These are phyloP conservation scores for Malurus alboscapulatus DNA, from an alignment of 2,113 vertebrate species.

Conservation along the genomic window DNA sequence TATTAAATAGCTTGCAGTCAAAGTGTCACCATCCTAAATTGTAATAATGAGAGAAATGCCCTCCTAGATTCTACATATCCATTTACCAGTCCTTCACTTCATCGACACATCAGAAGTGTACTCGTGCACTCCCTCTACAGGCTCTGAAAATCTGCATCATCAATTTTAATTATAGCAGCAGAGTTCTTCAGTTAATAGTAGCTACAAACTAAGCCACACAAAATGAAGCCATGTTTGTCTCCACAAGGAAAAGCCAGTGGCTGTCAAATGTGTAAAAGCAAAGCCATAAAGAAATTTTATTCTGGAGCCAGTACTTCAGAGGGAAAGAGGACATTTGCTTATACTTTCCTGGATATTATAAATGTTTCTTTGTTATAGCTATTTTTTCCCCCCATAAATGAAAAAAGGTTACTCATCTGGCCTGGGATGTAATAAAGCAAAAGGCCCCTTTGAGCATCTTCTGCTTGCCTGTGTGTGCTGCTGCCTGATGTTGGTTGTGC, in stretches of 20 bases:
- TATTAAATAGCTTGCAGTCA: conserved; percentile 63
- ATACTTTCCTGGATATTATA: neutral
- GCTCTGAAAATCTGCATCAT: conserved; percentile 50
- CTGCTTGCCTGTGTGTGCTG: conserved; percentile 1
- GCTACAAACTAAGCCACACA: neutral
- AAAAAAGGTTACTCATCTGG: neutral
- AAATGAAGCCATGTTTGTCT: conserved; percentile 4
- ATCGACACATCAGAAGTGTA: conserved; percentile 48
- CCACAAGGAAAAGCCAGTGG: neutral
- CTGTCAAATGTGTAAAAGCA: neutral
- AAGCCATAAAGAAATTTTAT: conserved; percentile 15
- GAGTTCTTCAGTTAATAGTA: conserved; percentile 21
- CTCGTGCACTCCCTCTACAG: conserved; percentile 56
- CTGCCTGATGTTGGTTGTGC: conserved; percentile 35
- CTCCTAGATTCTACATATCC: conserved; percentile 50
- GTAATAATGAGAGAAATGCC: conserved; percentile 60
- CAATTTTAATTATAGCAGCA: conserved; percentile 40
- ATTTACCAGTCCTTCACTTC: conserved; percentile 40
- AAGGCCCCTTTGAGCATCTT: neutral
- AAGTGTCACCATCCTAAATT: conserved; percentile 55
- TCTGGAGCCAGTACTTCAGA: neutral
- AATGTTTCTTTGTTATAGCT: neutral
- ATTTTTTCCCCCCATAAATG: neutral
- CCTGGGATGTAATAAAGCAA: conserved; percentile 27
- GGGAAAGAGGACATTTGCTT: neutral